Evolutionary conservation across 1,140 invertebrate species (phyloP).

Genomic region (Procambarus virginalis): DNA sequence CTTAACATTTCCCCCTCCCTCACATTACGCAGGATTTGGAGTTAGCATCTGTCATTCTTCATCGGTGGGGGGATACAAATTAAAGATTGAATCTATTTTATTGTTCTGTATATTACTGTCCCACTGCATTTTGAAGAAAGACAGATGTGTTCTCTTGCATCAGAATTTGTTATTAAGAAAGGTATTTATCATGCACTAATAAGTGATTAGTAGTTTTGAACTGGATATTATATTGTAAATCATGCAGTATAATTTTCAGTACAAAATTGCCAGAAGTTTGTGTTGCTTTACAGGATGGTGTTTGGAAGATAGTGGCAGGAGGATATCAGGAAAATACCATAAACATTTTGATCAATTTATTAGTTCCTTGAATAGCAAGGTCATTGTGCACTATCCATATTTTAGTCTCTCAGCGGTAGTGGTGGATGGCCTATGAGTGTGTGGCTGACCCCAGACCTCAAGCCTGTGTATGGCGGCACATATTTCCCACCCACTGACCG

Average conservation of each 20-base stretch:
- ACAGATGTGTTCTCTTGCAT: background rate
- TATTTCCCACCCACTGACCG: conserved; percentile 86
- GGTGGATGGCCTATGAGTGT: conserved; percentile 97
- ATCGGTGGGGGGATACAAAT: background rate
- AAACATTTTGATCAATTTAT: background rate
- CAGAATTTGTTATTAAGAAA: too few relatives aligned
- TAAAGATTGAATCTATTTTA: background rate
- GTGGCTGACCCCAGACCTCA: conserved; percentile 91
- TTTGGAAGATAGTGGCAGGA: background rate
- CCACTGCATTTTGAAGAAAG: background rate
- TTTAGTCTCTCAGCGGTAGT: conserved; percentile 83
- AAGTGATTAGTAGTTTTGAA: background rate
- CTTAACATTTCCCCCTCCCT: background rate
- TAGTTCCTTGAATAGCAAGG: background rate
- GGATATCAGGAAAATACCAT: background rate
- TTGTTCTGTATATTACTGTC: background rate
- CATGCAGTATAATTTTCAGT: background rate
- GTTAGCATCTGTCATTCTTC: background rate
- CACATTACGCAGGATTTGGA: background rate
- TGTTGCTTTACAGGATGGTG: background rate
- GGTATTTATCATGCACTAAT: too few relatives aligned
- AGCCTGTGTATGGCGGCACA: conserved; percentile 90
- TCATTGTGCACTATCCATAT: background rate
- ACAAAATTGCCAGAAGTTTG: background rate
- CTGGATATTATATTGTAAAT: background rate